A percentile compares a stretch with the other conserved stretches of the same genome.
phyloP scores from a whole-genome alignment of 1,140 invertebrate species.

The Octopus sinensis region DNA sequence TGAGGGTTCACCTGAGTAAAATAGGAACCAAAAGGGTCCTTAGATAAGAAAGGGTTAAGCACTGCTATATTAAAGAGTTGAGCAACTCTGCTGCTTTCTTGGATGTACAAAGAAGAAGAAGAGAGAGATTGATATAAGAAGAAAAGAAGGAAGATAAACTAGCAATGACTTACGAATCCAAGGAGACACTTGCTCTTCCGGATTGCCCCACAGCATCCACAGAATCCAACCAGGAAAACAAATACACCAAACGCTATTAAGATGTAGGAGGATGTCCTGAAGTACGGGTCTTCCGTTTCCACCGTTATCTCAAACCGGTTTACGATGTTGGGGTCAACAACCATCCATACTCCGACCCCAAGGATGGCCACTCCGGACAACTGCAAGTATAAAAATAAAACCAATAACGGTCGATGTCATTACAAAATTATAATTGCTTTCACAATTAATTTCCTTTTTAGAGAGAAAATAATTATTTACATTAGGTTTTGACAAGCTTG shows the following conservation, averaged over 20 bases:
- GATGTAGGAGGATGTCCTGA: conserved; percentile 56
- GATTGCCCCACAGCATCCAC: conserved; percentile 86
- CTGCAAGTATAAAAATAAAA: conserved; percentile 58
- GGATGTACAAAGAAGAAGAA: no score
- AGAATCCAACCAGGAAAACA: conserved; percentile 79
- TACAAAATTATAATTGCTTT: not conserved
- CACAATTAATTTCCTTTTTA: not conserved
- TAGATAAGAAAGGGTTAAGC: no score
- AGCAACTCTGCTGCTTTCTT: no score
- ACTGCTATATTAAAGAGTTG: no score
- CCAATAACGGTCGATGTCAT: not conserved
- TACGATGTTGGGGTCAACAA: conserved; percentile 69
- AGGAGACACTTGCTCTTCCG: conserved; percentile 82
- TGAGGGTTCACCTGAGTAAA: no score
- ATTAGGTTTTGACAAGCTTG: not conserved
- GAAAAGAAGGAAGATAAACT: not conserved
- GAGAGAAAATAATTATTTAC: not conserved
- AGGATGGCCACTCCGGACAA: conserved; percentile 69
- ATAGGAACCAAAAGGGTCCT: no score
- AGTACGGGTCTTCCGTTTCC: conserved; percentile 53
- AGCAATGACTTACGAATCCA: conserved; percentile 63
- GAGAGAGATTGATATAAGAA: not conserved
- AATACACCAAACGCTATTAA: conserved; percentile 74
- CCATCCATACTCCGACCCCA: conserved; percentile 71
- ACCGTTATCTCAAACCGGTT: conserved; percentile 59